A percentile compares a stretch with the other conserved stretches of the same genome.
Conservation (phyloP, 2,113 vertebrate genomes). For the Nothoprocta perdicaria region DNA sequence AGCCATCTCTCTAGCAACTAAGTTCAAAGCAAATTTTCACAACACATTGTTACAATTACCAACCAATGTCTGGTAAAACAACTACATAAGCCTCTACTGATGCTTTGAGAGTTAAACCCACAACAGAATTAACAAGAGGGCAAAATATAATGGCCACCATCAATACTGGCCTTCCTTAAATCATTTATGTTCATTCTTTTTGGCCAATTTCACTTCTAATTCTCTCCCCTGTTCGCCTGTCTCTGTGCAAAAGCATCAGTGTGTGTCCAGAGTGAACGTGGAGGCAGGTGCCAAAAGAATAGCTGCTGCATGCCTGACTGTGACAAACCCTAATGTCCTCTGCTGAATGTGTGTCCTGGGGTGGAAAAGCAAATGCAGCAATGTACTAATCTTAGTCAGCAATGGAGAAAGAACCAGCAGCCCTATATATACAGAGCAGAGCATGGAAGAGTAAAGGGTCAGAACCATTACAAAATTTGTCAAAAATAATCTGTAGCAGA, state of each 20-base stretch:
- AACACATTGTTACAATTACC: not conserved
- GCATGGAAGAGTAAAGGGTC: not conserved
- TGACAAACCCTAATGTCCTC: not conserved
- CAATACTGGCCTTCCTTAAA: not conserved
- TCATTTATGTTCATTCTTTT: not conserved
- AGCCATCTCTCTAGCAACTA: not conserved
- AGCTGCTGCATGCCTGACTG: not conserved
- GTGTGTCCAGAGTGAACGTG: not conserved
- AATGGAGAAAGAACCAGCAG: not conserved
- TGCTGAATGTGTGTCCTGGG: accelerated
- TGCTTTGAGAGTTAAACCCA: not conserved
- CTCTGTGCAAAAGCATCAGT: not conserved
- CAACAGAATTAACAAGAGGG: not conserved
- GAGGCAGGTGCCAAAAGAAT: not conserved
- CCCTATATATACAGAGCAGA: not conserved
- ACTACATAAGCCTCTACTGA: not conserved
- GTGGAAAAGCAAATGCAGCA: not conserved
- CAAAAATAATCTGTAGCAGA: not conserved
- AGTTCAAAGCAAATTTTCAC: not conserved
- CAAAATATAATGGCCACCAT: not conserved
- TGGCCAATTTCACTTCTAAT: not conserved
- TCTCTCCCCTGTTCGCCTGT: accelerated
- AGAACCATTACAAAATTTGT: not conserved
- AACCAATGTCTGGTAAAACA: not conserved
- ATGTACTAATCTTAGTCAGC: not conserved